Evolutionary conservation across 1,140 invertebrate genomes (phyloP), one percentile per base, ranked within the genome.

Genomic region (Drosophila pallidifrons): DNA sequence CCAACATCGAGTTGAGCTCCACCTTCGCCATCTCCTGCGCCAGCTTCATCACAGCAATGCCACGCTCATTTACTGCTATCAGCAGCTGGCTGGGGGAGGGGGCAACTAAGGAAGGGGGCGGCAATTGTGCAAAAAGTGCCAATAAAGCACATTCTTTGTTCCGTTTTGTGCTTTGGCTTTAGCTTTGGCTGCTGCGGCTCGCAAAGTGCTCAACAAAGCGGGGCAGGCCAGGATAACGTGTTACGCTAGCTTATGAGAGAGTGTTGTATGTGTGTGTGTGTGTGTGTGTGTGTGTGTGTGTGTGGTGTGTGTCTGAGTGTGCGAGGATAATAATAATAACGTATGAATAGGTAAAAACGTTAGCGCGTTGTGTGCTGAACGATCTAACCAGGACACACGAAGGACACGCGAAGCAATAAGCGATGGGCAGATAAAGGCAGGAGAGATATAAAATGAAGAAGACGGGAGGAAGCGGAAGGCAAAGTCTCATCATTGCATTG

Each of bases 81-180:
- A 46, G 57, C 45, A 10, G 16, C 15, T 5, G 8, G 55, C 51
- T 20, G 4, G 16, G 61, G 16, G 5, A 15, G 30, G 35, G 30
- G 54, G 52, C 28, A 35, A 38, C 35, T 5, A 6, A 11, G 49
- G 58, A 60, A 15, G 15, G 52, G 52, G 74, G 69, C 72, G 77
- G 83, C 85, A 88, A 88, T 88, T 88, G 85, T 88, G 85, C 71
- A 88, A 88, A 87, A 88, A 88, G 85, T 88, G 85, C 85, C 85
- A 89, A 88, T 88, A 88, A 88, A 88, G 85, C 85, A 89, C 78
- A 89, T 89, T 89, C 85, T 89, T 89, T 89, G 85, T 89, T 89
- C 85, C 71, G 83, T 81, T 87, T 54, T 57, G 20, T 46, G 49
- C 20, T 86, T 55, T 58, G 67, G 49, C 20, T 86, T 86, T 79